These are phyloP conservation scores for Drosophila kuntzei DNA, from an alignment of 2,888 invertebrate genomes.

Conservation along the genomic window DNA sequence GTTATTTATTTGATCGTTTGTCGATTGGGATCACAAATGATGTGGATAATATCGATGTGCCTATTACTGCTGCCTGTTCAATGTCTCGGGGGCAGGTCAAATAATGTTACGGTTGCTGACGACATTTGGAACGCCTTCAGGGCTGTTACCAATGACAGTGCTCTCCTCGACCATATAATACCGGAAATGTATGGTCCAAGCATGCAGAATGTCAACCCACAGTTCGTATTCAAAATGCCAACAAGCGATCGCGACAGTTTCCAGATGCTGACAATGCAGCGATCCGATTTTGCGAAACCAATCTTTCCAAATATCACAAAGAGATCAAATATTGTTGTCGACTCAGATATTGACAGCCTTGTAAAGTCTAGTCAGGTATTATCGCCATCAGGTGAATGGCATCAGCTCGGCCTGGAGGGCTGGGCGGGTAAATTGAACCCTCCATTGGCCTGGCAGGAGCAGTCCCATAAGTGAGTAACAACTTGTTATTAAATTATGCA, in stretches of 20 bases:
- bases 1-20: neutral
- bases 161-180: slow-evolving; percentile 69
- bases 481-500: too few relatives aligned
- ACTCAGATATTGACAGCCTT: slow-evolving; percentile 1
- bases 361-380: slow-evolving; percentile 51
- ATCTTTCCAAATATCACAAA: slow-evolving; percentile 82
- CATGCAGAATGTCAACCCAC: slow-evolving; percentile 69
- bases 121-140: slow-evolving; percentile 81
- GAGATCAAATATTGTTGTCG: neutral
- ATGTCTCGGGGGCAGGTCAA: slow-evolving; percentile 1
- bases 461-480: slow-evolving; percentile 58
- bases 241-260: slow-evolving; percentile 29
- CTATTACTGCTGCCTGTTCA: slow-evolving; percentile 15
- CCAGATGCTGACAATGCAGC: slow-evolving; percentile 70
- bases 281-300: slow-evolving; percentile 80
- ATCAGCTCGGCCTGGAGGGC: slow-evolving; percentile 83
- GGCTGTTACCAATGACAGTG: slow-evolving; percentile 75
- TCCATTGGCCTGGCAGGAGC: slow-evolving; percentile 47
- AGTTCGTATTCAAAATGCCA: slow-evolving; percentile 80
- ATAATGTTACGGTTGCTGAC: slow-evolving; percentile 55
- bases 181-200: slow-evolving; percentile 81
- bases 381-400: slow-evolving; percentile 47
- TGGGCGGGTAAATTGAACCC: slow-evolving; percentile 79
- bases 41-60: slow-evolving; percentile 16
- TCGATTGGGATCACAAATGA: slow-evolving; percentile 24